Conservation (phyloP, 2,797 vertebrate species). For the Enteromius trimaculatus region DNA sequence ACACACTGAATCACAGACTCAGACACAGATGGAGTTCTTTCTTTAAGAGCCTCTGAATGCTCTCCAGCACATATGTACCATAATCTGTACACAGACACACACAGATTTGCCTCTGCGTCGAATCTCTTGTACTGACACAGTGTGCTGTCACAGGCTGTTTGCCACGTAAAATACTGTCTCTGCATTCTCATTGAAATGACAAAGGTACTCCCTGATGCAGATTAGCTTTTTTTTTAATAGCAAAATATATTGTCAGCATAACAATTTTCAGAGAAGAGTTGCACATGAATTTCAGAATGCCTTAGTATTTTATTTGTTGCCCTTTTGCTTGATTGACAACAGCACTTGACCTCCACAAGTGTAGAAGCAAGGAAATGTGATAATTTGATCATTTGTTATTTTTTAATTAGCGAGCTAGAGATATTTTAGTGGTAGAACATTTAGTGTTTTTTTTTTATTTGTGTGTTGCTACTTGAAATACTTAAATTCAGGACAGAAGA, state of each 20-base stretch:
- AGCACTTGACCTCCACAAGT: not conserved
- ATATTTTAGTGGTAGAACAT: not conserved
- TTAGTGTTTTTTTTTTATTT: not conserved
- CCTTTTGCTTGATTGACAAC: not conserved
- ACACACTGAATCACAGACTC: slow-evolving; percentile 21
- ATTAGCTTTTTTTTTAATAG: slow-evolving; percentile 7
- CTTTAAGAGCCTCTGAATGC: not conserved
- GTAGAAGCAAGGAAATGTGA: not conserved
- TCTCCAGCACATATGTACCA: slow-evolving; percentile 18
- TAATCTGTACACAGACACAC: slow-evolving; percentile 28
- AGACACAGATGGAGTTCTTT: slow-evolving; percentile 21
- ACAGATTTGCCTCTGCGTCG: not conserved
- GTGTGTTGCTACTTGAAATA: not conserved
- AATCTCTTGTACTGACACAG: not conserved
- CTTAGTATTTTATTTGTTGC: not conserved
- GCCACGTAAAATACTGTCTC: slow-evolving; percentile 3
- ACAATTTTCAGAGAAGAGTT: not conserved
- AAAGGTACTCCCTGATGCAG: not conserved
- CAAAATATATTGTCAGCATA: not conserved
- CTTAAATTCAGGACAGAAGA: not conserved
- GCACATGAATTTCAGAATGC: not conserved
- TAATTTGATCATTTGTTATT: not conserved
- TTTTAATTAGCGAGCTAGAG: not conserved
- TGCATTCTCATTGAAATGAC: slow-evolving; percentile 13
- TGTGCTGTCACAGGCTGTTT: slow-evolving; percentile 20